Evolutionary conservation across 2,797 vertebrate species (phyloP), one percentile per base, ranked within the genome.

Genomic region (Tauraco hartlaubi): DNA sequence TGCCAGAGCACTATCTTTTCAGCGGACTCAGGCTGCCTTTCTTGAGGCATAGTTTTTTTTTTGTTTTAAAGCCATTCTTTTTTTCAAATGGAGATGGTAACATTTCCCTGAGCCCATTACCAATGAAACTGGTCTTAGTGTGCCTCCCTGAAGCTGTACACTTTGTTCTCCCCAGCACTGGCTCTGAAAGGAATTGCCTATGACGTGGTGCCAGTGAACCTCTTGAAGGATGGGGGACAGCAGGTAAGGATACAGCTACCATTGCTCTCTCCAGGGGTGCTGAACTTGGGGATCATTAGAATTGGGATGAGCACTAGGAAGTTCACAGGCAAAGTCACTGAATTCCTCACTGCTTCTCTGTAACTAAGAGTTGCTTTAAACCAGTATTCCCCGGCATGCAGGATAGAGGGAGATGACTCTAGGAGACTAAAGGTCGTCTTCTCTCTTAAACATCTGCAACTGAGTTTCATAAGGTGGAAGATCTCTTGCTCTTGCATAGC

Each of bases 151-250:
- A 96, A 89, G 39, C 66, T 67, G 72, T 93, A 29, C 16, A 6
- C 54, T 92, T 4, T 88, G 59, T 85, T 97, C 33, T 95, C 81
- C 93, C 44, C 83, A 99, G 99, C 99, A 28, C 98, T 99, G 97
- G 98, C 99, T 90, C 97, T 99, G 67, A 99, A 99, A 98, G 98
- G 98, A 77, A 98, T 99, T 46, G 98, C 99, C 79, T 99, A 99
- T 96, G 99, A 99, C 66, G 98, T 97, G 25, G 94, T 97, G 25
- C 97, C 99, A 33, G 96, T 99, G 83, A 99, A 99, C 96, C 99
- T 99, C 8, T 85, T 99, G 96, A 99, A 99, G 97, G 99, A 99
- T 66, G 99, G 99, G 71, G 99, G 99, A 26, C 98, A 99, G 94
- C 99, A 99, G 99, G 99, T 99, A 98, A 98, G 97, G 67, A 87